A percentile compares a stretch with the other conserved stretches of the same genome.
Evolutionary conservation across 2,113 vertebrate species (phyloP).

Genomic region (Serinus canaria): DNA sequence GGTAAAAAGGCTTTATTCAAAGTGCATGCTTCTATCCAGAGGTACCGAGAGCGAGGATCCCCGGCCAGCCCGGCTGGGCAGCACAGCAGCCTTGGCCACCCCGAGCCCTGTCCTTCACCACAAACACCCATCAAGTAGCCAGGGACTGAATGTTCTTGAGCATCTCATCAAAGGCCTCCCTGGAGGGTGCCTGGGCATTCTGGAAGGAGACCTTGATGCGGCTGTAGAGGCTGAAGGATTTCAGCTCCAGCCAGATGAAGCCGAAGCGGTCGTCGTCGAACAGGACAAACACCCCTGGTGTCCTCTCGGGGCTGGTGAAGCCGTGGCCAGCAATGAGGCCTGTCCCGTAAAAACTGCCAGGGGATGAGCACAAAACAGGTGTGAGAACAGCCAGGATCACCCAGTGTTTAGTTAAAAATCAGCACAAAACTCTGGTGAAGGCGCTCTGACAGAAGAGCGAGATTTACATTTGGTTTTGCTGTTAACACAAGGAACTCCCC

Average conservation of each 20-base stretch:
- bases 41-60: conserved; percentile 13
- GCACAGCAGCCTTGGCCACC: conserved; percentile 24
- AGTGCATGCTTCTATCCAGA: conserved; percentile 70
- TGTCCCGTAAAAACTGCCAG: conserved; percentile 89
- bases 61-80: conserved; percentile 26
- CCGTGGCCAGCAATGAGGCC: conserved; percentile 95
- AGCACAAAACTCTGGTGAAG: background rate
- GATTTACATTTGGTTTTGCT: background rate
- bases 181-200: conserved; percentile 84
- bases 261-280: conserved; percentile 95
- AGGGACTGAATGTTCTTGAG: conserved; percentile 93
- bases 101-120: background rate
- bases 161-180: conserved; percentile 93
- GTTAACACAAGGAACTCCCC: background rate
- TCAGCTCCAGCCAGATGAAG: conserved; percentile 97
- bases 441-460: accelerated
- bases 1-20: conserved; percentile 54
- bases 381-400: background rate
- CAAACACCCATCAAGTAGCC: conserved; percentile 80
- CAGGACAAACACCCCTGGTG: conserved; percentile 89
- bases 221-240: conserved; percentile 97
- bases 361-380: background rate
- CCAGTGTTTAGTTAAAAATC: accelerated
- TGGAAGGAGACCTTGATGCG: conserved; percentile 89
- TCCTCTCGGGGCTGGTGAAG: conserved; percentile 95